phyloP scores from a whole-genome alignment of 2,888 invertebrate species.

The Sminthurides aquaticus region DNA sequence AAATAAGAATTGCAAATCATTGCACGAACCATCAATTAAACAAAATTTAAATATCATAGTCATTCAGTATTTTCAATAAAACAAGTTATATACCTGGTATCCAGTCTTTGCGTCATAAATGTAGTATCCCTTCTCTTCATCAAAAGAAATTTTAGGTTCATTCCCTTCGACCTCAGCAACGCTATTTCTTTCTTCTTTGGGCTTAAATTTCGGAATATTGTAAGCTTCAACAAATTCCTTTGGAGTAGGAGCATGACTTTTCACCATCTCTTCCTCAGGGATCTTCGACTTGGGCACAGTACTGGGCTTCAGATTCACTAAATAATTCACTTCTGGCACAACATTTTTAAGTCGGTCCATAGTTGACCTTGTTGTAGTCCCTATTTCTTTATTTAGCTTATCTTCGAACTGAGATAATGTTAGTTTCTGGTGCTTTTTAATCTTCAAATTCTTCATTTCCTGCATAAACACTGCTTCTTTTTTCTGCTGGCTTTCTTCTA shows the following conservation, averaged over 20 bases:
- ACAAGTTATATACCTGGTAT: constrained; percentile 25
- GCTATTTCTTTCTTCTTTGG: neutral
- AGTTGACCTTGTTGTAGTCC: neutral
- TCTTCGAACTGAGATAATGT: constrained; percentile 33
- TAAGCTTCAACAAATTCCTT: constrained; percentile 9
- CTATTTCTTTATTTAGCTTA: constrained; percentile 8
- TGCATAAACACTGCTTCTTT: neutral
- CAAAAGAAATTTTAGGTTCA: neutral
- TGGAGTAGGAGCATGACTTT: neutral
- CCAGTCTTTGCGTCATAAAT: constrained; percentile 24
- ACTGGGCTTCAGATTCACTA: constrained; percentile 18
- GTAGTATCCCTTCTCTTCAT: constrained; percentile 27
- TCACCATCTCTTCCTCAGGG: neutral
- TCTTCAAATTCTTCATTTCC: constrained; percentile 22
- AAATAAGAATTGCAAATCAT: constrained; percentile 11
- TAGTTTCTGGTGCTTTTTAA: constrained; percentile 18
- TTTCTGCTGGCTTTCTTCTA: constrained; percentile 18
- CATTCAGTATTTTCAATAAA: neutral
- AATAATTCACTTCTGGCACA: constrained; percentile 26
- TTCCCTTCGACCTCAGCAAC: constrained; percentile 1
- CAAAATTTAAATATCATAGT: constrained; percentile 8
- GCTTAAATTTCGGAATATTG: constrained; percentile 22
- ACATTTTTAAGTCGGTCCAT: neutral
- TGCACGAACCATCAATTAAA: neutral
- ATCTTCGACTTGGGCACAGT: neutral